Evolutionary conservation across 2,888 invertebrate species (phyloP), one percentile per base, ranked within the genome.

Genomic region (Dione vanillae): DNA sequence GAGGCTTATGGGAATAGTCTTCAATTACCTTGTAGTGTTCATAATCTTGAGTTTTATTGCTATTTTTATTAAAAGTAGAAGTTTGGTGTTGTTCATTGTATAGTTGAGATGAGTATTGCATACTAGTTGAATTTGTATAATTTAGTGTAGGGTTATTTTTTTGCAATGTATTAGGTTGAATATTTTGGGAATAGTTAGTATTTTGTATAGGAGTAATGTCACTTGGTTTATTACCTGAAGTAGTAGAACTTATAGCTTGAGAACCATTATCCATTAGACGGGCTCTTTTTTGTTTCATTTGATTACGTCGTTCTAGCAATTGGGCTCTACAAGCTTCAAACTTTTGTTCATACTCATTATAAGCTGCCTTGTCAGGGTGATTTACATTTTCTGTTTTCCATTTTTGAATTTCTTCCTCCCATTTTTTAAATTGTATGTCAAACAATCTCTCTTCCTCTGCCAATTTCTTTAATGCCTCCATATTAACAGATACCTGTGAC

Each of bases 381-480:
- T 97, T 97, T 45, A 96, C 96, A 91, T 98, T 98, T 82, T 98
- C 97, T 74, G 95, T 95, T 84, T 97, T 97, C 98, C 98, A 98
- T 79, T 96, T 96, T 80, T 96, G 96, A 85, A 98, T 98, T 85
- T 98, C 97, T 77, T 96, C 95, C 88, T 98, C 98, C 98, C 98
- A 98, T 82, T 97, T 96, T 80, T 95, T 95, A 85, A 98, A 98
- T 86, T 98, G 97, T 74, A 96, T 95, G 83, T 97, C 97, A 89
- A 98, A 98, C 71, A 96, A 95, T 85, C 95, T 96, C 87, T 98
- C 97, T 79, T 97, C 97, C 76, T 93, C 93, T n/a, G 90, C 88
- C 35, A 92, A 81, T 77, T 90, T 91, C 69, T 86, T 87, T 27
- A 92, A 76, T 45, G 90, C 93, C 35, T 92, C 92, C 41, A 82